Evolutionary conservation across 2,113 vertebrate species (phyloP).

Genomic region (Verasper variegatus): DNA sequence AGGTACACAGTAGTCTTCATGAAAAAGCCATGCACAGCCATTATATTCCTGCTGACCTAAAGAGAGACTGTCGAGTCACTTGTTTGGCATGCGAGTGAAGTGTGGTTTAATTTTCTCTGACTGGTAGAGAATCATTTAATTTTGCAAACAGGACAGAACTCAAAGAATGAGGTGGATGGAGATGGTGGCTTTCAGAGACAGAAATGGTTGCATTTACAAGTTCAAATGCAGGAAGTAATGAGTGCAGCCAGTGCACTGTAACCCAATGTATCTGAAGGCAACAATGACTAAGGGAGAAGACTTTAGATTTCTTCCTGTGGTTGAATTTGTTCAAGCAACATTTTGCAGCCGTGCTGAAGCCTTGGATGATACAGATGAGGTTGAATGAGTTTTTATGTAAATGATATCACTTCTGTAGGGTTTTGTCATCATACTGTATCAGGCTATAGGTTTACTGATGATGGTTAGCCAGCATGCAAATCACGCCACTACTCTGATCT

Average conservation of each 20-base stretch:
- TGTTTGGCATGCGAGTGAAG: conserved; percentile 48
- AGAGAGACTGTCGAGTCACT: conserved; percentile 11
- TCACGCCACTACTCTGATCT: background rate
- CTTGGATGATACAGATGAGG: background rate
- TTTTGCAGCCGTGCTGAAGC: conserved; percentile 16
- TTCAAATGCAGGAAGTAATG: conserved; percentile 37
- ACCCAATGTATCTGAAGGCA: background rate
- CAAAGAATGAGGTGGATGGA: conserved; percentile 30
- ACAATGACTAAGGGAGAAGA: background rate
- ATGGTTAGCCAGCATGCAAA: conserved; percentile 46
- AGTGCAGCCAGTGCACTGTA: background rate
- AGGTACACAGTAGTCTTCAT: conserved; percentile 78
- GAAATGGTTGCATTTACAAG: conserved; percentile 28
- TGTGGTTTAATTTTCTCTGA: background rate
- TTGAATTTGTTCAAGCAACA: conserved; percentile 25
- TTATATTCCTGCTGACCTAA: conserved; percentile 1
- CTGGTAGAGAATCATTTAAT: conserved; percentile 3
- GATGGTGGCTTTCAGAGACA: conserved; percentile 40
- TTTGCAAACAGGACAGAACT: conserved; percentile 1
- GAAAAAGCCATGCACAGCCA: conserved; percentile 72
- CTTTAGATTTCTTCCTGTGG: background rate
- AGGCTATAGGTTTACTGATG: conserved; percentile 24
- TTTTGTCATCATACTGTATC: conserved; percentile 18
- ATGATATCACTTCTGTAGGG: too few relatives aligned
- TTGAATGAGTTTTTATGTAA: background rate